Base-by-base conservation (phyloP, 2,113 vertebrate species). In the Thalassarche chlororhynchos region DNA sequence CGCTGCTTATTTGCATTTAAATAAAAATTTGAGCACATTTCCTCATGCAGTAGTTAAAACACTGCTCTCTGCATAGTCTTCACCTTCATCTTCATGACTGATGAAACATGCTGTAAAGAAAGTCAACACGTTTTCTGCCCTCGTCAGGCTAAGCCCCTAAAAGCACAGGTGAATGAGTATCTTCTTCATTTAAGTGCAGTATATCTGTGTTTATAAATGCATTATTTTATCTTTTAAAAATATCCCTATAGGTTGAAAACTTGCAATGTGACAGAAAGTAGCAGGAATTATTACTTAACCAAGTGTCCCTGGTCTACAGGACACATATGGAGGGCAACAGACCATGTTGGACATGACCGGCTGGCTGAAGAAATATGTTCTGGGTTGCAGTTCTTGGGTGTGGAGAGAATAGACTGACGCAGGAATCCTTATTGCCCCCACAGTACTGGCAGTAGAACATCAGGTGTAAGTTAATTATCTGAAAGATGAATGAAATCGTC, bases 51-150 rank as follows among this genome's bases (percentile, higher is more conserved):
- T 20, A 47, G 23, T 81, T 87, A 89, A 86, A 78, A 58, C 81
- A 58, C 20, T 77, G 14, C 6, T 54, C 8, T 89, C 21, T 84
- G 17, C 10, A 8, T 24, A 38, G 20, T 54, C 19, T 72, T 93
- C 21, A 64, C 38, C 12, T 75, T 87, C 10, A 31, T 65, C 38
- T 64, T 89, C 24, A n/a, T 55, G 23, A 64, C 11, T 74, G 70
- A 77, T 1, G 2, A 90, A 66, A 58, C 4, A 14, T 1, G 0
- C 17, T 57, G 6, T 72, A 42, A 79, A 25, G 5, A n/a, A 66
- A 84, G 26, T 42, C 17, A 79, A 19, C 12, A 76, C 28, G 5
- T 77, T 84, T 94, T 64, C 46, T 86, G 18, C 32, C 20, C 15
- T 80, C 0, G 1, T 69, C 20, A 80, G 36, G 13, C 12, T 66